phyloP scores from a whole-genome alignment of 2,888 invertebrate genomes.

The Drosophila neotestacea region DNA sequence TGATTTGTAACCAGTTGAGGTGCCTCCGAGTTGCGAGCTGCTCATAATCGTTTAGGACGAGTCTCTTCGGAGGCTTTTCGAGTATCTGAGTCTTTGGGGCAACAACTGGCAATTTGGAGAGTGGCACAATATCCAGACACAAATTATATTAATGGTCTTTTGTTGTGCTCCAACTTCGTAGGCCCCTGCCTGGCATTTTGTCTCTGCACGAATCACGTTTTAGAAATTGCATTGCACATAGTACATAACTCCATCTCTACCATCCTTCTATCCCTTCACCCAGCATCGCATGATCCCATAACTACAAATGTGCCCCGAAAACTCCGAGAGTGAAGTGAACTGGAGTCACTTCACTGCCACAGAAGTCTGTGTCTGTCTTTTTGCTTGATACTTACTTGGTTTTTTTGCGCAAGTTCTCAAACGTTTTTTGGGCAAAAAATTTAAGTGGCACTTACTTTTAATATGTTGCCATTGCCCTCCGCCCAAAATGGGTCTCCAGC shows the following conservation, averaged over 20 bases:
- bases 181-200: constrained; percentile 61
- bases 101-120: constrained; percentile 49
- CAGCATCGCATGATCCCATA: constrained; percentile 55
- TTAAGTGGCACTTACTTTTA: constrained; percentile 80
- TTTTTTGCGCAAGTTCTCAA: constrained; percentile 71
- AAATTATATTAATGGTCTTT: constrained; percentile 81
- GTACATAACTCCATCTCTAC: constrained; percentile 11
- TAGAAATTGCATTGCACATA: constrained; percentile 79
- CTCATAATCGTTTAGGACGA: constrained; percentile 62
- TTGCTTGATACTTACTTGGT: constrained; percentile 28
- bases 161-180: constrained; percentile 32
- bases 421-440: constrained; percentile 36
- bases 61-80: background rate
- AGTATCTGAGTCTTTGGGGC: constrained; percentile 30
- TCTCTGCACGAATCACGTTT: constrained; percentile 81
- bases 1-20: constrained; percentile 25
- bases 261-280: background rate
- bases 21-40: constrained; percentile 42
- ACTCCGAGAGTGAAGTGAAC: constrained; percentile 18
- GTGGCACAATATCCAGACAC: constrained; percentile 75
- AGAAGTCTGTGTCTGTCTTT: constrained; percentile 23
- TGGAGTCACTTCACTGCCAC: constrained; percentile 52
- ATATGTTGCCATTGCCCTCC: constrained; percentile 72
- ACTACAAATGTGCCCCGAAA: constrained; percentile 61
- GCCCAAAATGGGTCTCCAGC: constrained; percentile 68